phyloP scores from a whole-genome alignment of 2,797 vertebrate species.

The Acanthurus lineatus region DNA sequence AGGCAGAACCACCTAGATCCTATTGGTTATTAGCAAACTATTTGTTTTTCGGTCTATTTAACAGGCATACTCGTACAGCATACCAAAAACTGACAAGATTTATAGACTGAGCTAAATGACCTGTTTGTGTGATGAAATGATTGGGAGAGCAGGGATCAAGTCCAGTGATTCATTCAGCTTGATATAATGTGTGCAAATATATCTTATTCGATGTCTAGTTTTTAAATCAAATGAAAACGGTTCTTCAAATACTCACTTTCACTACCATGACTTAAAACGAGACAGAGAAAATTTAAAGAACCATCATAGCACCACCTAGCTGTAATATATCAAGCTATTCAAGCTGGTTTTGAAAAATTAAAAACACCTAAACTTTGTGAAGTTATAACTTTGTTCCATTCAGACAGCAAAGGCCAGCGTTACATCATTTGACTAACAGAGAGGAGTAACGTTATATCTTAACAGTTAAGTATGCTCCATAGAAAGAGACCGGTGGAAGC shows the following conservation, averaged over 20 bases:
- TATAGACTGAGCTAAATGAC: background rate
- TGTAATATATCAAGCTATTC: slow-evolving; percentile 47
- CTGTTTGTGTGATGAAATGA: background rate
- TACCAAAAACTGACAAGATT: slow-evolving; percentile 16
- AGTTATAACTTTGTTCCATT: background rate
- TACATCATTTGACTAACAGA: background rate
- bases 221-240: slow-evolving; percentile 13
- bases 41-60: slow-evolving; percentile 16
- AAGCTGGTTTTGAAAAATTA: slow-evolving; percentile 12
- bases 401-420: background rate
- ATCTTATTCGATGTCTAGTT: background rate
- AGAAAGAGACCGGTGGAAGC: background rate
- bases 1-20: background rate
- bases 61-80: slow-evolving; percentile 25
- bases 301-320: slow-evolving; percentile 76
- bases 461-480: background rate
- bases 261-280: slow-evolving; percentile 10
- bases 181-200: background rate
- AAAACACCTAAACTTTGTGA: slow-evolving; percentile 28
- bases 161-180: background rate
- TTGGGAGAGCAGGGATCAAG: background rate
- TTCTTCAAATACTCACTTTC: slow-evolving; percentile 13
- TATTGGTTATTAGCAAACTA: slow-evolving; percentile 40
- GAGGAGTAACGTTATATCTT: background rate
- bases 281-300: slow-evolving; percentile 27